Base-by-base conservation (phyloP, 2,797 vertebrate genomes). In the Labroides dimidiatus region DNA sequence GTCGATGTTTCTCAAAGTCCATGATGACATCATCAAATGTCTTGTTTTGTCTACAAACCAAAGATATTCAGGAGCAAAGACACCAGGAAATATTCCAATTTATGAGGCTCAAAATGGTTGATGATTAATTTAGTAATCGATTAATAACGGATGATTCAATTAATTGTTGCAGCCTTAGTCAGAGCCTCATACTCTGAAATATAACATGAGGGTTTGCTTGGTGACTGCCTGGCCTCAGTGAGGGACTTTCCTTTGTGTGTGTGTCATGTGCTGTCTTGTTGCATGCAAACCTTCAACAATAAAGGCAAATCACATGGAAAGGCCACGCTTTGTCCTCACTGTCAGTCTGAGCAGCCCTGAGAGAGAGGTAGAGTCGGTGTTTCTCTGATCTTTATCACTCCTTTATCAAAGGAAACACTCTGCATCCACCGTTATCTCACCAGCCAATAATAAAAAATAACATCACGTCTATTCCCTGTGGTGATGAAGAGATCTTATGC, bases 291-390 rank as follows among this genome's bases (percentile, higher is more conserved):
- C 53, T 77, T 71, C 74, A 45, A 74, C 68, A 81, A 81, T 72
- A 27, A 86, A 85, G 3, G 36, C 61, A 84, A 82, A 83, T 78
- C 64, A 37, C 74, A 65, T 76, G 69, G 61, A 91, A 93, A 93
- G 90, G 92, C 70, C 89, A 88, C 0, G 66, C 83, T 84, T 91
- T 88, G 84, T 89, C 77, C 75, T 54, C 21, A 3, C 50, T 57
- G 74, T 69, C 66, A 64, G 57, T 60, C 39, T 55, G 41, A 75
- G 55, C 47, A 21, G 56, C 56, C 57, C 64, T 41, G 30, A 80
- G 45, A 79, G 67, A 56, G 63, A 37, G 81, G 20, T 23, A 60
- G n/a, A 71, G 56, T 77, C 57, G 24, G 62, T 55, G 64, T 70
- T 79, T 30, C 27, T 80, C 62, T 70, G 89, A 90, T 91, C 27